Percentiles rank a stretch among this genome's conserved stretches.
Conservation (phyloP, 2,888 invertebrate genomes). For the Dryobota labecula region DNA sequence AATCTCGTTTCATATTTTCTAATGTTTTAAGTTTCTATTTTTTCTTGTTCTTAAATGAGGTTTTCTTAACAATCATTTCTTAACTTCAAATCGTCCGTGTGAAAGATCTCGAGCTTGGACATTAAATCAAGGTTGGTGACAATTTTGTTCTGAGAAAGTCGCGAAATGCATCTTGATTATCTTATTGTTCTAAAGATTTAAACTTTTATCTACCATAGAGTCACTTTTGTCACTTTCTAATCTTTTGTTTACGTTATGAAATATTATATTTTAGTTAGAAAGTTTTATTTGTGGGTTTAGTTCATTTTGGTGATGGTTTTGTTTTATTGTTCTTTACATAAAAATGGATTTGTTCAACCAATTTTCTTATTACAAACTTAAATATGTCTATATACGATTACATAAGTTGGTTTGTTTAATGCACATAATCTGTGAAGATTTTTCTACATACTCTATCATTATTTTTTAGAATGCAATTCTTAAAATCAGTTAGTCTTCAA, state of each 20-base stretch:
- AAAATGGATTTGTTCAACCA: slow-evolving; percentile 16
- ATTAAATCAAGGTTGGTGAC: slow-evolving; percentile 67
- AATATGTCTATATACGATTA: neutral
- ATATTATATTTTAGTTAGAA: slow-evolving; percentile 62
- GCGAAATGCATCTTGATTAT: slow-evolving; percentile 65
- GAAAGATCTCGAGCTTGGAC: slow-evolving; percentile 51
- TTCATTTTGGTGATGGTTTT: slow-evolving; percentile 25
- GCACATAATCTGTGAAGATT: neutral
- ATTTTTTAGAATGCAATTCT: neutral
- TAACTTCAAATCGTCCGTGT: slow-evolving; percentile 44
- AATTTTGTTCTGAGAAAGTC: slow-evolving; percentile 71
- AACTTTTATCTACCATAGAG: slow-evolving; percentile 64
- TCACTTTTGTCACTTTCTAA: slow-evolving; percentile 70
- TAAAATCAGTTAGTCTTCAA: slow-evolving; percentile 22
- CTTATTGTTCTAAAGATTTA: slow-evolving; percentile 69
- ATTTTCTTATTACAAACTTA: neutral
- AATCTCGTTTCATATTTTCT: neutral
- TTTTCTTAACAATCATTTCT: slow-evolving; percentile 42
- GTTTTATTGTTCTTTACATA: slow-evolving; percentile 28
- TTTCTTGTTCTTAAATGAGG: neutral
- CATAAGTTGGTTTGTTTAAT: neutral
- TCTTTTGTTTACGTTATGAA: slow-evolving; percentile 63
- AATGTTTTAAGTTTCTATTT: neutral
- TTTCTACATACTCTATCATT: neutral
- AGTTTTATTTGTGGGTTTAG: slow-evolving; percentile 38